Evolutionary conservation across 2,888 invertebrate species (phyloP), one percentile per base, ranked within the genome.

Genomic region (Noctua janthe): DNA sequence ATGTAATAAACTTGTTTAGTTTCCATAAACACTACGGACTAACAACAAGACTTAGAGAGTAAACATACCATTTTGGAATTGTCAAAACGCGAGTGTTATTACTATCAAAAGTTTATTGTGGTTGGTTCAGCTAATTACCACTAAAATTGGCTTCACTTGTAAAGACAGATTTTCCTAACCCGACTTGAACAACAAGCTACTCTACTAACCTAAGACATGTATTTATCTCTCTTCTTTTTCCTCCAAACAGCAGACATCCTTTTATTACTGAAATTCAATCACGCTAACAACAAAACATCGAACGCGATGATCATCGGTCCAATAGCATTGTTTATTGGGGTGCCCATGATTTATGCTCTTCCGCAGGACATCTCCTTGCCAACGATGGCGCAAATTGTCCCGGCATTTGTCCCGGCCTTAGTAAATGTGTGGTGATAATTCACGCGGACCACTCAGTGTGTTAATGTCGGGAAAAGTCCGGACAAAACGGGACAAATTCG

Each of bases 401-500:
- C 86, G 90, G 90, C 92, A 94, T 94, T 95, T 95, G 93, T 95
- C 94, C 93, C 83, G 89, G 86, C 85, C 90, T 90, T 89, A 85
- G 91, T 88, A 91, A 94, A 94, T 94, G 94, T 91, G 91, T 91
- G 91, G 92, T 87, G 89, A 94, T 95, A 93, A 92, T 92, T 95
- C 94, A 94, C 86, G 80, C 69, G 80, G 91, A 90, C 92, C 91
- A 91, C 88, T 90, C 90, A 87, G 90, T 90, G 90, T 84, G 88
- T 88, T 89, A 91, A 91, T 90, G 90, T 90, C 85, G 82, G 83
- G 87, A 88, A 91, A 90, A 90, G 88, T 90, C 86, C 51, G 86
- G 79, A 86, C 86, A 88, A 89, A 85, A 88, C 76, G 67, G 82
- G 87, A 90, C 89, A 90, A 88, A 90, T 87, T 88, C 87, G 78